phyloP scores from a whole-genome alignment of 2,113 vertebrate genomes.

The Cyphotilapia sp. region DNA sequence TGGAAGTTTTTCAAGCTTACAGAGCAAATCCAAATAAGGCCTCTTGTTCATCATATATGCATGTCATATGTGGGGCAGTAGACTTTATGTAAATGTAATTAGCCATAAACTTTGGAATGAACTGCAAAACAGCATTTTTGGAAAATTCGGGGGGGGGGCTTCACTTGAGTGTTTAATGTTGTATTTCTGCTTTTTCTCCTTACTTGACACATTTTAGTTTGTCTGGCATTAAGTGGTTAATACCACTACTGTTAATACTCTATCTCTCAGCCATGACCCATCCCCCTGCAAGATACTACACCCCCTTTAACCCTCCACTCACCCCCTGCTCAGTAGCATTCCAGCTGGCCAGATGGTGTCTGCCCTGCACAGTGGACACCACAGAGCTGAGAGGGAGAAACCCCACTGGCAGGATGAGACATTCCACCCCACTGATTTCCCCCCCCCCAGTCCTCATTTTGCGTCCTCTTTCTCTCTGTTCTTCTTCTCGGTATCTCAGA shows the following conservation, averaged over 20 bases:
- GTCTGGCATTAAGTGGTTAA: conserved; percentile 15
- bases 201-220: background rate
- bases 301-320: background rate
- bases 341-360: conserved; percentile 65
- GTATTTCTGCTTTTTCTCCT: background rate
- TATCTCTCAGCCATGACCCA: conserved; percentile 21
- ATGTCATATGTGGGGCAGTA: background rate
- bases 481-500: background rate
- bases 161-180: background rate
- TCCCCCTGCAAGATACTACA: conserved; percentile 32
- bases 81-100: background rate
- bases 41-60: background rate
- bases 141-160: background rate
- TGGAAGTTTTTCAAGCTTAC: background rate
- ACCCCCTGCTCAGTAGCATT: conserved; percentile 48
- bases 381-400: conserved; percentile 30
- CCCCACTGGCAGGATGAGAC: conserved; percentile 34
- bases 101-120: background rate
- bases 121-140: background rate
- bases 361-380: conserved; percentile 37
- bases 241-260: conserved; percentile 22
- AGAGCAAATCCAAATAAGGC: background rate
- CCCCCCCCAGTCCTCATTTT: background rate
- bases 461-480: background rate
- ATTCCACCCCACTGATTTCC: background rate